Base-by-base conservation (phyloP, 2,888 invertebrate species). In the Dermolepida albohirtum region DNA sequence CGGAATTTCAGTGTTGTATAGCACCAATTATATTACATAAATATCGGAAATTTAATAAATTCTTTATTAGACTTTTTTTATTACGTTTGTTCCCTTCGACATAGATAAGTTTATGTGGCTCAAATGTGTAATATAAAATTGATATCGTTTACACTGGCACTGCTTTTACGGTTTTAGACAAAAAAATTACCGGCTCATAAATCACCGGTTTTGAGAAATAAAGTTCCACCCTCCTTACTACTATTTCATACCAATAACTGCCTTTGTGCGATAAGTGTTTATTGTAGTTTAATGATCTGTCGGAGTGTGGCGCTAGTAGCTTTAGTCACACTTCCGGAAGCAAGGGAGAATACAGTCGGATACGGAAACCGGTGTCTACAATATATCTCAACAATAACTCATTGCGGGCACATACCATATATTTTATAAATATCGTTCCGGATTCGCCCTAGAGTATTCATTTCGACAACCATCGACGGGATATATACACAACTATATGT, bases 221-320 rank as follows among this genome's bases (percentile, higher is more conserved):
- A 34, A 34, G 34, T 34, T 34, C 43, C 16, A 63, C 69, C 70
- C 63, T 67, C 43, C 54, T 66, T 66, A 66, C 67, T 64, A 69
- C 64, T 76, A 78, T 78, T 78, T 78, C 75, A 79, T 77, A 73
- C 75, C 76, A 74, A 78, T 77, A 78, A 78, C 77, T 76, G 78
- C 77, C 75, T 76, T 76, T 78, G 78, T 77, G 75, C 78, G 78
- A 79, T 79, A 79, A 80, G 78, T 79, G 78, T 78, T 78, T 78
- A 79, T 79, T 79, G 79, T 76, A 77, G 77, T 79, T 80, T 79
- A 80, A 80, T 79, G 78, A 79, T 78, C 71, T 76, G 76, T 71
- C 75, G 75, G 74, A 74, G 75, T 73, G 76, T 72, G 77, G 75
- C 76, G 75, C 73, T 74, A 68, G 72, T 71, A 71, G 73, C 72